phyloP scores from a whole-genome alignment of 2,113 vertebrate species.

The Seriola rivoliana region DNA sequence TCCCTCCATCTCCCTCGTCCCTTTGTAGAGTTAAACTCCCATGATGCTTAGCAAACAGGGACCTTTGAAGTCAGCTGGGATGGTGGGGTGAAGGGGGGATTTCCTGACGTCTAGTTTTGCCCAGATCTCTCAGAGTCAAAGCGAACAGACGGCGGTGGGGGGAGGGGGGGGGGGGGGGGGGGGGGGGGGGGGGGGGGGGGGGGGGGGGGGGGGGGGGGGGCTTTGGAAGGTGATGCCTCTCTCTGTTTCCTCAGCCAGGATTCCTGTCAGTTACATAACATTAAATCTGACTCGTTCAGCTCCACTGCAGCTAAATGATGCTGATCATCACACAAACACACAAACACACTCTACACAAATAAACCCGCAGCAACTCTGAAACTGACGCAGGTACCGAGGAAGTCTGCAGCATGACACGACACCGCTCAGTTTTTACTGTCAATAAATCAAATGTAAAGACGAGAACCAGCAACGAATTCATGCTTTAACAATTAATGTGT shows the following conservation, averaged over 20 bases:
- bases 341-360: background rate
- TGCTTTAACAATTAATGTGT: too few species aligned
- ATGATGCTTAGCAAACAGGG: conserved; percentile 70
- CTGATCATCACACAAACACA: conserved; percentile 13
- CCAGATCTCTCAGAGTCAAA: conserved; percentile 39
- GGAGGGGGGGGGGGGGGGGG: background rate
- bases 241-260: conserved; percentile 51
- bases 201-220: conserved; percentile 1
- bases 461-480: too few species aligned
- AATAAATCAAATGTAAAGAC: too few species aligned
- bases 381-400: too few species aligned
- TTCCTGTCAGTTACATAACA: conserved; percentile 50
- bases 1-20: conserved; percentile 30
- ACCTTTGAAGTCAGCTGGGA: conserved; percentile 55
- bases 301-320: conserved; percentile 21
- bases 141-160: conserved; percentile 58
- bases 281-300: conserved; percentile 52
- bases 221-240: conserved; percentile 28
- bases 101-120: conserved; percentile 52
- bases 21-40: conserved; percentile 68
- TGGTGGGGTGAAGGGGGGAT: background rate
- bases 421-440: too few species aligned
- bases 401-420: too few species aligned
- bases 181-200: conserved; percentile 18
- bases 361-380: background rate